phyloP scores from a whole-genome alignment of 2,888 invertebrate species.

The Drosophila ezoana region DNA sequence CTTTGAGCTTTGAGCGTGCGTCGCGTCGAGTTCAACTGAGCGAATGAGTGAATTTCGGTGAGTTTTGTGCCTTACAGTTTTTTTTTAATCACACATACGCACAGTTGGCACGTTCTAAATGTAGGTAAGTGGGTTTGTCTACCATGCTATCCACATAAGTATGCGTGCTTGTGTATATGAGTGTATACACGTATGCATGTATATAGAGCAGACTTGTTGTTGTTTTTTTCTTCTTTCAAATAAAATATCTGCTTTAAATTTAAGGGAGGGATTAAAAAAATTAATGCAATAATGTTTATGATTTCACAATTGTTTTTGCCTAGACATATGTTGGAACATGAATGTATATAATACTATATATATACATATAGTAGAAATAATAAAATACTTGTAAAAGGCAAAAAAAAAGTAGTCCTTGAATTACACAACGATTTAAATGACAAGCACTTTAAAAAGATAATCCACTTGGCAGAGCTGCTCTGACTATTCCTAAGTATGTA shows the following conservation, averaged over 20 bases:
- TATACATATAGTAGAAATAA: neutral
- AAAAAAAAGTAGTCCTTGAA: conserved; percentile 3
- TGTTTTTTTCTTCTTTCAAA: conserved; percentile 22
- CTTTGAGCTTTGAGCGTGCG: conserved; percentile 61
- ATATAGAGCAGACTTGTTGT: conserved; percentile 67
- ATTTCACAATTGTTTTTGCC: neutral
- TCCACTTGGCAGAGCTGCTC: conserved; percentile 27
- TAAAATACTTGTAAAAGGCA: neutral
- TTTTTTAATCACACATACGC: conserved; percentile 69
- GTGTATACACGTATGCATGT: conserved; percentile 27
- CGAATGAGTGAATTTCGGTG: conserved; percentile 55
- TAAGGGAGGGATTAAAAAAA: neutral
- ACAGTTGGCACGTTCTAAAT: conserved; percentile 67
- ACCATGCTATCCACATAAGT: conserved; percentile 14
- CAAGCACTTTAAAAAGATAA: conserved; percentile 12
- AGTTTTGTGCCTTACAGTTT: conserved; percentile 27
- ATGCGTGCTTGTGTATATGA: conserved; percentile 29
- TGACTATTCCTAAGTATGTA: conserved; percentile 2
- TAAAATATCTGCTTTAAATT: neutral
- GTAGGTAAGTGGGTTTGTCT: conserved; percentile 63
- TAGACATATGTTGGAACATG: neutral
- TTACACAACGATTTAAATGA: conserved; percentile 33
- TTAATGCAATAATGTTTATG: neutral
- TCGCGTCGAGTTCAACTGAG: conserved; percentile 31
- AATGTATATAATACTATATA: neutral